Percentiles rank a stretch among this genome's conserved stretches.
Conservation (phyloP, 2,888 invertebrate species). For the Sminthurides aquaticus region DNA sequence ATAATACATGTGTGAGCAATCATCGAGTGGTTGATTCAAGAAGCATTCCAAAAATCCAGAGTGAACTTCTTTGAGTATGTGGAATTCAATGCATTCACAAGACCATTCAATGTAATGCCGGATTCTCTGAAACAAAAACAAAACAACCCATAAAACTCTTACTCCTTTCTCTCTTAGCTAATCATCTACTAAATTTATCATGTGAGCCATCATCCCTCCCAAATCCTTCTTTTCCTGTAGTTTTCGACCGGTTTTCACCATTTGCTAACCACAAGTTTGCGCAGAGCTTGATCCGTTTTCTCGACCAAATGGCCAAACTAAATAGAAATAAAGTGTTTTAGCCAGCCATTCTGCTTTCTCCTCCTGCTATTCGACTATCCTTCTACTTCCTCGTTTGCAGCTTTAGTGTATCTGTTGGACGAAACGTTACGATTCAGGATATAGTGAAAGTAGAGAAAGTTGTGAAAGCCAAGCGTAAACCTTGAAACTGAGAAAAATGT, state of each 20-base stretch:
- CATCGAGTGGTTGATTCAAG: conserved; percentile 48
- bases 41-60: conserved; percentile 63
- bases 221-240: too few species aligned
- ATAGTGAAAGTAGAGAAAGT: neutral
- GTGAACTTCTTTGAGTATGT: conserved; percentile 64
- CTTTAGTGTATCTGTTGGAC: too few species aligned
- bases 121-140: conserved; percentile 49
- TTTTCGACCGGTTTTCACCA: too few species aligned
- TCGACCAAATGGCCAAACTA: neutral
- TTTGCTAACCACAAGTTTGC: neutral
- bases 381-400: too few species aligned
- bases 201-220: too few species aligned
- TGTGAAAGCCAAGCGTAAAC: too few species aligned
- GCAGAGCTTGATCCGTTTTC: neutral
- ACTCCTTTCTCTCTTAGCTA: neutral
- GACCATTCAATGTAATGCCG: conserved; percentile 72
- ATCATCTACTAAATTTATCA: neutral
- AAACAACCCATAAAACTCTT: conserved; percentile 3
- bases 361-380: too few species aligned
- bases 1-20: conserved; percentile 41
- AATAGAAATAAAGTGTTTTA: too few species aligned
- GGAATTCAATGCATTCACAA: conserved; percentile 62
- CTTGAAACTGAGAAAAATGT: too few species aligned
- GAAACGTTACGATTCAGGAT: too few species aligned
- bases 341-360: too few species aligned